Percentiles rank a stretch among this genome's conserved stretches.
Evolutionary conservation across 2,888 invertebrate species (phyloP).

Genomic region (Prenolepis imparis): DNA sequence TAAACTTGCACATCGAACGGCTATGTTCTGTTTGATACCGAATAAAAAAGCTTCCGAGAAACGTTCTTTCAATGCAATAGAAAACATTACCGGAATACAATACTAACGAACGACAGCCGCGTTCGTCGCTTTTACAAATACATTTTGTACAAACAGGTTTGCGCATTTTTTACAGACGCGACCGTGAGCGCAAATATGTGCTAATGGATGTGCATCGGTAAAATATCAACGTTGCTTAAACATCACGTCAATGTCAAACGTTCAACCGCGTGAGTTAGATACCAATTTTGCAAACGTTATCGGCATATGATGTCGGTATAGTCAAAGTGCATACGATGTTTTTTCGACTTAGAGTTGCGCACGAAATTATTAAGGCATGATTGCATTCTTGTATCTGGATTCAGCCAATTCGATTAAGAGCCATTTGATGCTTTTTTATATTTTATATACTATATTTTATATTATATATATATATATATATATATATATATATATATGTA

Average conservation of each 20-base stretch:
- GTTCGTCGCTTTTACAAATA: slow-evolving; percentile 9
- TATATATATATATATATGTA: no score
- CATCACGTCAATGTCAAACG: slow-evolving; percentile 42
- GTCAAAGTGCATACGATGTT: background rate
- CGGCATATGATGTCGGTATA: slow-evolving; percentile 14
- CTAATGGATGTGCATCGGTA: slow-evolving; percentile 50
- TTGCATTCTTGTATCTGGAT: background rate
- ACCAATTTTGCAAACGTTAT: slow-evolving; percentile 35
- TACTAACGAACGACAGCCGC: background rate
- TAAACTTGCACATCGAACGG: slow-evolving; percentile 16
- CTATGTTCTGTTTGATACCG: background rate
- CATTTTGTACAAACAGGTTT: background rate
- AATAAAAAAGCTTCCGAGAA: background rate
- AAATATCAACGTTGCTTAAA: slow-evolving; percentile 48
- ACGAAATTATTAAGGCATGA: slow-evolving; percentile 2
- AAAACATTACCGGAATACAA: slow-evolving; percentile 18
- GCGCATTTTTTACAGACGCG: slow-evolving; percentile 13
- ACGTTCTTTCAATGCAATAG: slow-evolving; percentile 21
- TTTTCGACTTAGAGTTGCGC: background rate
- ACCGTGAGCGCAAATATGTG: slow-evolving; percentile 47
- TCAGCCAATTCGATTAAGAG: background rate
- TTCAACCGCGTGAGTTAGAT: slow-evolving; percentile 32
- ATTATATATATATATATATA: no score
- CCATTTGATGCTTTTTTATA: background rate
- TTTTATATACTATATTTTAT: background rate